Percentiles rank a stretch among this genome's conserved stretches.
These are phyloP conservation scores for Lasioglossum baleicum DNA, from an alignment of 1,140 invertebrate genomes.

Conservation along the genomic window DNA sequence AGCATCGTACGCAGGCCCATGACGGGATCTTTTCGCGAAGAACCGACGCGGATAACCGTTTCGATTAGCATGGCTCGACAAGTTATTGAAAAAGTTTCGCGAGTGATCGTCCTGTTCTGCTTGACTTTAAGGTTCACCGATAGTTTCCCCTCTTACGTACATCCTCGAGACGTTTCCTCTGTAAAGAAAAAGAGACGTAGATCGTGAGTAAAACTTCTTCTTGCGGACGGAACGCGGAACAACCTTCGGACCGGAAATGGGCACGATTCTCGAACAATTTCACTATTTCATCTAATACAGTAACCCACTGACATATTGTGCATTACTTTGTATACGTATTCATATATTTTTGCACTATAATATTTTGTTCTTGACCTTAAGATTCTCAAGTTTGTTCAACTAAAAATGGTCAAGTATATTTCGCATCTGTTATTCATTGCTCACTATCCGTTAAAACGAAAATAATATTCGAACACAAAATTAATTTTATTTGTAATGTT, in stretches of 20 bases:
- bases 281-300: no score
- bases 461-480: no score
- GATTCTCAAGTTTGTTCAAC: no score
- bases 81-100: constrained; percentile 43
- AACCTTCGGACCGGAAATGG: constrained; percentile 16
- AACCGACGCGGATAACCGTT: constrained; percentile 1
- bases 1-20: not conserved
- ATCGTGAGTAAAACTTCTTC: constrained; percentile 39
- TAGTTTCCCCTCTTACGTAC: constrained; percentile 78
- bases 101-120: constrained; percentile 29
- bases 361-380: no score
- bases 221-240: constrained; percentile 34
- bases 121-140: constrained; percentile 44
- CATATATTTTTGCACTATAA: no score
- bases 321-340: no score
- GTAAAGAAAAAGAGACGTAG: constrained; percentile 76
- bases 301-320: no score
- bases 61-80: constrained; percentile 18
- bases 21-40: not conserved
- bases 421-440: no score
- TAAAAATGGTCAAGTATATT: no score
- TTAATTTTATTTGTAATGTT: no score
- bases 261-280: no score
- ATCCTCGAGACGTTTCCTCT: constrained; percentile 83
- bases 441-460: no score